Base-by-base conservation (phyloP, 2,888 invertebrate genomes). In the Hemithea aestivaria region DNA sequence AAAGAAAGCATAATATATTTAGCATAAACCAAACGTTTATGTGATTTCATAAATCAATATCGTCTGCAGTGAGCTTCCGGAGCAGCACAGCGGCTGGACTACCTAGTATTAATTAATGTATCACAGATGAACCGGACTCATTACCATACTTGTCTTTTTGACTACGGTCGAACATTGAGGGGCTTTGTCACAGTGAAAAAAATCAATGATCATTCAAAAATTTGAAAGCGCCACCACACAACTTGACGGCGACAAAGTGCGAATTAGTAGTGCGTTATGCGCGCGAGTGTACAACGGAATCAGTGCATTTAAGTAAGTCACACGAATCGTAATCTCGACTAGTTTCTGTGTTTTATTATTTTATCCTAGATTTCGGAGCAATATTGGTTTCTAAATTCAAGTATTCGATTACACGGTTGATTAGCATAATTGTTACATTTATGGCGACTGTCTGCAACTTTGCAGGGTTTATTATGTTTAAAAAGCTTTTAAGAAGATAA, bases 11-110 rank as follows among this genome's bases (percentile, higher is more conserved):
- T 39, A 29, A 56, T 57, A 54, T 58, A 58, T 66, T 60, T 57
- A 34, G 47, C 57, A n/a, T n/a, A n/a, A 65, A 61, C 56, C 53
- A 54, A 54, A 53, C 46, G 62, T 75, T 70, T 43, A 73, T 73
- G 66, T 63, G 57, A 64, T 66, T 73, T 63, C 58, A 69, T 73
- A 73, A 70, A 74, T 68, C 66, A 64, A 57, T 62, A 64, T 44
- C 54, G 56, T 53, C 54, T 57, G 68, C n/a, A n/a, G n/a, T n/a
- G n/a, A n/a, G n/a, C 70, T 82, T 80, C 80, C 81, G 81, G 74
- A 70, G 66, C 56, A 16, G 16, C 5, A 5, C 3, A 2, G 42
- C 35, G 39, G 50, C 25, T 51, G 51, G 56, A 62, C 16, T 4
- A 16, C 46, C 55, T 53, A 55, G 56, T 56, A 61, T 62, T 64